Conservation (phyloP, 2,888 invertebrate species). For the Scrobipalpa costella region DNA sequence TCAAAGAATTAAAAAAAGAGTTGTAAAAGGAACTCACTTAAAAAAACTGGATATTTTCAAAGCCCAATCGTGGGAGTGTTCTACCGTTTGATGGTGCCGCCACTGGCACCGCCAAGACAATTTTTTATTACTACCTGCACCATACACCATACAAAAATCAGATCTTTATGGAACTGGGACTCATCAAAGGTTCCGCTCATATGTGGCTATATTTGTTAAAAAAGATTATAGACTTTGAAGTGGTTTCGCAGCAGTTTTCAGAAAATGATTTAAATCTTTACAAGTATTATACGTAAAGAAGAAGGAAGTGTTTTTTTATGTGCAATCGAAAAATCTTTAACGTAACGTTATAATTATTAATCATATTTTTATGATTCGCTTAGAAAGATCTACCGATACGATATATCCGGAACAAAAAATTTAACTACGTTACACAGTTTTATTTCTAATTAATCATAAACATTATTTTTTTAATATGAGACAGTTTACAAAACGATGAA, state of each 20-base stretch:
- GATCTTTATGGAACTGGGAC: constrained; percentile 63
- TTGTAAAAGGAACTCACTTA: constrained; percentile 42
- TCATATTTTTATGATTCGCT: no score
- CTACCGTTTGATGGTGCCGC: constrained; percentile 67
- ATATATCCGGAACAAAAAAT: no score
- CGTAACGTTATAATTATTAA: no score
- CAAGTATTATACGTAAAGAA: no score
- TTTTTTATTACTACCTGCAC: constrained; percentile 69
- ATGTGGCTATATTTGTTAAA: constrained; percentile 17
- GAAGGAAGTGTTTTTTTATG: no score
- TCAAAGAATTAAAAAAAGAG: constrained; percentile 49
- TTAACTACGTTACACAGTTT: no score
- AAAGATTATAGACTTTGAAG: constrained; percentile 13
- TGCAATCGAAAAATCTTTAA: no score
- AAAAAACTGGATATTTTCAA: constrained; percentile 68
- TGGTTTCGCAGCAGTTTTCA: constrained; percentile 10
- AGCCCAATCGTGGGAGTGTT: constrained; percentile 72
- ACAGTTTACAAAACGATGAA: no score
- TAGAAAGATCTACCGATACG: no score
- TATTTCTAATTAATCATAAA: no score
- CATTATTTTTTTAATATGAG: no score
- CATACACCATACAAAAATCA: constrained; percentile 60
- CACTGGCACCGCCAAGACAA: constrained; percentile 57
- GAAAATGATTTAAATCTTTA: not conserved
- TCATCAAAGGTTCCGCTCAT: constrained; percentile 61